Percentiles rank a stretch among this genome's conserved stretches.
phyloP scores from a whole-genome alignment of 2,888 invertebrate genomes.

The Protonemura montana region DNA sequence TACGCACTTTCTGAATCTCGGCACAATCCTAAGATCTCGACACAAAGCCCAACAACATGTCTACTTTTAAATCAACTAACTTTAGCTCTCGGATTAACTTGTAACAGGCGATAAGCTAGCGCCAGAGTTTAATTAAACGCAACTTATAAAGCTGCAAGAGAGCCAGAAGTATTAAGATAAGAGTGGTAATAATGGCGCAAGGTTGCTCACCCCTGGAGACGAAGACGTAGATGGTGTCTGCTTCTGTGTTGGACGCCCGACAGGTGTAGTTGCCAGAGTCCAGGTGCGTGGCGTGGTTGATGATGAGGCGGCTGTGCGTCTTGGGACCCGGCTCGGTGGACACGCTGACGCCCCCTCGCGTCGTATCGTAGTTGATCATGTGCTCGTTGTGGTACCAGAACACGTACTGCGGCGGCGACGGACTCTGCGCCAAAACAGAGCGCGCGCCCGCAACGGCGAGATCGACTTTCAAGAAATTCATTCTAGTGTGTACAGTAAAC shows the following conservation, averaged over 20 bases:
- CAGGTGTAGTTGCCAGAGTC: conserved; percentile 59
- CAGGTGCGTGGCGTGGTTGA: conserved; percentile 56
- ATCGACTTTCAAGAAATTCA: background rate
- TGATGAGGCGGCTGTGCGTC: conserved; percentile 58
- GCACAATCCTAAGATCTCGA: background rate
- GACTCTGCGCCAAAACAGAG: conserved; percentile 54
- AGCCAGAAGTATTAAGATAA: background rate
- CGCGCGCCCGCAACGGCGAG: background rate
- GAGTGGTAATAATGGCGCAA: background rate
- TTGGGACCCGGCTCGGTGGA: conserved; percentile 57
- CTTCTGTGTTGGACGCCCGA: conserved; percentile 56
- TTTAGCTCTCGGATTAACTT: conserved; percentile 4
- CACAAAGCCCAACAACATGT: background rate
- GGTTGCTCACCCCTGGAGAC: conserved; percentile 55
- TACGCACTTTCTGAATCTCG: background rate
- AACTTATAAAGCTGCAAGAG: background rate
- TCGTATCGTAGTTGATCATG: conserved; percentile 60
- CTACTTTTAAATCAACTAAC: background rate
- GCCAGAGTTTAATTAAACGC: conserved; percentile 25
- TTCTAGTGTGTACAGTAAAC: background rate
- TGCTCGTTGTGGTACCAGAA: conserved; percentile 62
- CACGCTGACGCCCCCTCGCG: conserved; percentile 57
- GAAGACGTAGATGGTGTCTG: conserved; percentile 57
- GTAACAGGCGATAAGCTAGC: conserved; percentile 2
- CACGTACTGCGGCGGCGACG: conserved; percentile 60